phyloP scores from a whole-genome alignment of 2,797 vertebrate genomes.

The Galaxias olidus region DNA sequence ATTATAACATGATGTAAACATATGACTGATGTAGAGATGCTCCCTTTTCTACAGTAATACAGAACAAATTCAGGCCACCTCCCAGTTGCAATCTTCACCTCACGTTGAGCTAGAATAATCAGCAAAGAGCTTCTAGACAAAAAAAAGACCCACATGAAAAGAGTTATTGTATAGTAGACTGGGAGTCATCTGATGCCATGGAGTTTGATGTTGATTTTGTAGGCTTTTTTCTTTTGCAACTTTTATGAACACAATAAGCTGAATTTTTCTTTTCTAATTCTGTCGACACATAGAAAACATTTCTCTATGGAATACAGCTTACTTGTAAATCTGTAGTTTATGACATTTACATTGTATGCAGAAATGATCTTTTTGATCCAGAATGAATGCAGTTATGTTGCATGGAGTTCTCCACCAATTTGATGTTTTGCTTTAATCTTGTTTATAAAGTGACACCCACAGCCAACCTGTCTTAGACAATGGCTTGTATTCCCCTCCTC shows the following conservation, averaged over 20 bases:
- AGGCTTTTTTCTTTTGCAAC: constrained; percentile 28
- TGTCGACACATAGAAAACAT: too few relatives aligned
- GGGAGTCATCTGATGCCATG: constrained; percentile 55
- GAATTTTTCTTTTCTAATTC: too few relatives aligned
- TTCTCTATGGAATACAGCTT: too few relatives aligned
- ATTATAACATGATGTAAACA: neutral
- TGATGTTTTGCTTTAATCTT: too few relatives aligned
- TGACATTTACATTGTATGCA: too few relatives aligned
- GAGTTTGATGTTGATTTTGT: constrained; percentile 50
- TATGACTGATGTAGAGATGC: neutral
- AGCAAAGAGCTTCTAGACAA: constrained; percentile 51
- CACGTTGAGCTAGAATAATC: constrained; percentile 35
- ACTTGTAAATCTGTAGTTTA: too few relatives aligned
- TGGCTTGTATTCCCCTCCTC: neutral
- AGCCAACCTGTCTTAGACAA: too few relatives aligned
- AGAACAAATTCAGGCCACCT: constrained; percentile 12
- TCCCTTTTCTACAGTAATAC: constrained; percentile 10
- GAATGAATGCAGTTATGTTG: too few relatives aligned
- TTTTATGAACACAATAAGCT: too few relatives aligned
- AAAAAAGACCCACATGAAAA: constrained; percentile 45
- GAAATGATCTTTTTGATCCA: too few relatives aligned
- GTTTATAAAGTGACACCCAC: too few relatives aligned
- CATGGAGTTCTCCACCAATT: too few relatives aligned
- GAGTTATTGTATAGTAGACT: constrained; percentile 33
- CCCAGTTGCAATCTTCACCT: constrained; percentile 29